phyloP scores from a whole-genome alignment of 1,140 invertebrate genomes.

The Homarus americanus region DNA sequence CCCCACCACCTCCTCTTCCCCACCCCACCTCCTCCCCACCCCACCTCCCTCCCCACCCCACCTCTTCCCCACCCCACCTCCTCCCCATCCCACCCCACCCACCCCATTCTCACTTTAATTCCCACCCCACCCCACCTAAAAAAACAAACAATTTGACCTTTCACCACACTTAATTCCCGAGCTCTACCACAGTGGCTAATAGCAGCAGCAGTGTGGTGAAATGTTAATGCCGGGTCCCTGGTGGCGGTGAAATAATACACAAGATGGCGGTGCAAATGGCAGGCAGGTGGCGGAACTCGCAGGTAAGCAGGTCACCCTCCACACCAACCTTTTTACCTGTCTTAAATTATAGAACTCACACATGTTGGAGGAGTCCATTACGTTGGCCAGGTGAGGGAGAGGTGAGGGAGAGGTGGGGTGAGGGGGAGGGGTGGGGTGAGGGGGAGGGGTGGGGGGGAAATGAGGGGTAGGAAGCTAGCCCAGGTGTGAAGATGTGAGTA shows the following conservation, averaged over 20 bases:
- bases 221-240: neutral
- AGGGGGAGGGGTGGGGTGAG: neutral
- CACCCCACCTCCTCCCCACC: no score
- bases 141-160: neutral
- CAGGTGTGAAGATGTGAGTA: neutral
- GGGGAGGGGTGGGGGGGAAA: neutral
- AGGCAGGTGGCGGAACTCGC: neutral
- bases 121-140: no score
- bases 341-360: neutral
- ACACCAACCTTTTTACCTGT: neutral
- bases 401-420: neutral
- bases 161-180: neutral
- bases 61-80: neutral
- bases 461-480: no score
- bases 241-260: neutral
- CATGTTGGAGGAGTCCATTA: neutral
- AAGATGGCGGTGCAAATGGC: neutral
- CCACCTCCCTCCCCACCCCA: neutral
- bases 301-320: slow-evolving; percentile 5
- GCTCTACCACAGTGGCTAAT: neutral
- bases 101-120: no score
- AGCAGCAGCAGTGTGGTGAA: neutral
- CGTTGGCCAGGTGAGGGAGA: neutral
- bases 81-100: no score
- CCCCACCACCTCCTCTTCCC: no score